Percentiles rank a stretch among this genome's conserved stretches.
Evolutionary conservation across 2,113 vertebrate species (phyloP).

Genomic region (Lota lota): DNA sequence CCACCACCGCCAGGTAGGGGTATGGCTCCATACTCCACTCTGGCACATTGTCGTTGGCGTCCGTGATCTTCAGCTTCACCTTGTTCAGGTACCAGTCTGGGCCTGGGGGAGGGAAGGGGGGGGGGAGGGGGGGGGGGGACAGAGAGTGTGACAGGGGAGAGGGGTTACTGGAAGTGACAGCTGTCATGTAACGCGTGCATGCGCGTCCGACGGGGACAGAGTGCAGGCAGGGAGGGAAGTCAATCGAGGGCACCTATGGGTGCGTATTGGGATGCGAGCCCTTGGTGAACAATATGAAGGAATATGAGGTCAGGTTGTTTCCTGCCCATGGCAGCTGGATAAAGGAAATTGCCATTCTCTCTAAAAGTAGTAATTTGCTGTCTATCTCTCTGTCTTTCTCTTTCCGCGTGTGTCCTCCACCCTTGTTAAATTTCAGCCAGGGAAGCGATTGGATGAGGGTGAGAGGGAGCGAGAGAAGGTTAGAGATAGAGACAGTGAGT

Average conservation of each 20-base stretch:
- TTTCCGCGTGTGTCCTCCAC: constrained; percentile 3
- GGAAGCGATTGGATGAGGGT: constrained; percentile 2
- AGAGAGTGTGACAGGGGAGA: constrained; percentile 43
- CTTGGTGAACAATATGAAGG: constrained; percentile 14
- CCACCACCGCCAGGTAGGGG: constrained; percentile 80
- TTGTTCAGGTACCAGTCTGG: constrained; percentile 80
- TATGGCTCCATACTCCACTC: constrained; percentile 85
- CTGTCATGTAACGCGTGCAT: constrained; percentile 60
- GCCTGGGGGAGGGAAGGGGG: constrained; percentile 33
- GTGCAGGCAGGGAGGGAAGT: constrained; percentile 31
- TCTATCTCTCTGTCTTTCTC: constrained; percentile 18
- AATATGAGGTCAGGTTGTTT: neutral
- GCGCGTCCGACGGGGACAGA: neutral
- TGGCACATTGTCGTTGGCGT: constrained; percentile 83
- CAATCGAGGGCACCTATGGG: constrained; percentile 35
- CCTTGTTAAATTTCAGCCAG: constrained; percentile 2
- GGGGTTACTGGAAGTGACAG: constrained; percentile 63
- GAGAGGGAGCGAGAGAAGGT: too few species aligned
- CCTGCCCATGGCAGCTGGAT: constrained; percentile 21
- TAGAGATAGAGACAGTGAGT: too few species aligned
- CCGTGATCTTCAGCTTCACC: constrained; percentile 78
- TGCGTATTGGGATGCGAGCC: neutral
- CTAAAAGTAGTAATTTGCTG: neutral
- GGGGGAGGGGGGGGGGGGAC: constrained; percentile 11
- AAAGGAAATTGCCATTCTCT: constrained; percentile 28